Evolutionary conservation across 92 coral and sea anemone genomes (phyloP).

Genomic region (Metridium senile): DNA sequence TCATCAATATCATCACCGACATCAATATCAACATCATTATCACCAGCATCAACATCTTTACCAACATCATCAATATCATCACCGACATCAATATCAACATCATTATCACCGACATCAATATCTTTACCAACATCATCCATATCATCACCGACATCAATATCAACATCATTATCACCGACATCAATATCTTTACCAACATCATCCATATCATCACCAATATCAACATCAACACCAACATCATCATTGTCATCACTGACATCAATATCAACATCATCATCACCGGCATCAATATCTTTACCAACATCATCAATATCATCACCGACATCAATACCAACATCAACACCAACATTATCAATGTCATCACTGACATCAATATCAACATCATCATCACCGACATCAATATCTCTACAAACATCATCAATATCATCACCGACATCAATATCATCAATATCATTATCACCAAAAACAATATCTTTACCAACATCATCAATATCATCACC

Average conservation of each 20-base stretch:
- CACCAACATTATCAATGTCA: no score
- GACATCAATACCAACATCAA: conserved; percentile 1
- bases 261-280: not conserved
- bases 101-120: not conserved
- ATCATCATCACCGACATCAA: no score
- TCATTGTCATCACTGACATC: not conserved
- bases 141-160: no score
- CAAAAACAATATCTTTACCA: no score
- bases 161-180: not conserved
- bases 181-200: not conserved
- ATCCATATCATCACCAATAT: not conserved
- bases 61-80: conserved; percentile 1
- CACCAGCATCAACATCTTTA: conserved; percentile 1
- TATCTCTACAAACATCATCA: no score
- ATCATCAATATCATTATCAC: no score
- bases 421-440: no score
- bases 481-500: no score
- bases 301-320: not conserved
- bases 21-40: not conserved
- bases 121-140: not conserved
- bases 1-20: not conserved
- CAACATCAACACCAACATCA: not conserved
- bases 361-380: no score
- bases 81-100: not conserved
- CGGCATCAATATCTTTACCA: not conserved